Evolutionary conservation across 1,140 invertebrate species (phyloP).

Genomic region (Hermetia illucens): DNA sequence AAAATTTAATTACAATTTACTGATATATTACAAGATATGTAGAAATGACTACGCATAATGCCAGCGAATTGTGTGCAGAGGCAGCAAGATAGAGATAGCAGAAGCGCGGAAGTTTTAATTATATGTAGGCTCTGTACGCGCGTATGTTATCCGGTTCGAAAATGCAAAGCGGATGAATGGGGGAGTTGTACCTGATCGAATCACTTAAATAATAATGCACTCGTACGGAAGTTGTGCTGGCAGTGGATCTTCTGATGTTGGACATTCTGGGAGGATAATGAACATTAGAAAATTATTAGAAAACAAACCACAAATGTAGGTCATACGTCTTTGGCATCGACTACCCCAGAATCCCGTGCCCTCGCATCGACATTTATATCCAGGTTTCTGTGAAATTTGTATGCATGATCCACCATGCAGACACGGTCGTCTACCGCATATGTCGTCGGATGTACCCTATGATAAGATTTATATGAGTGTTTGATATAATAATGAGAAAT

Average conservation of each 20-base stretch:
- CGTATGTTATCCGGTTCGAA: no score
- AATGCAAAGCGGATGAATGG: no score
- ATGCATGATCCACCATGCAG: conserved; percentile 47
- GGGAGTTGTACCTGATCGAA: no score
- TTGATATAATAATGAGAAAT: not conserved
- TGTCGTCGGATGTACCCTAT: conserved; percentile 42
- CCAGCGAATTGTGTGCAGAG: no score
- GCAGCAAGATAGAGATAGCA: no score
- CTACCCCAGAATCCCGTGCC: conserved; percentile 55
- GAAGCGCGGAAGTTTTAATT: no score
- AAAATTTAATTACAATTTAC: no score
- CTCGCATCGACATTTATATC: conserved; percentile 55
- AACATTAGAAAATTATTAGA: not conserved
- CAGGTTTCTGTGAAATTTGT: conserved; percentile 48
- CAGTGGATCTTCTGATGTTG: not conserved
- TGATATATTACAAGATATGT: no score
- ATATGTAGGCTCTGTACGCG: no score
- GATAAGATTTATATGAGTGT: not conserved
- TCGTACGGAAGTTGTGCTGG: conserved; percentile 2
- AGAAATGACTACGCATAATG: no score
- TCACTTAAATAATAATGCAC: conserved; percentile 7
- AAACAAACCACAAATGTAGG: not conserved
- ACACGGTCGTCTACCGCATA: conserved; percentile 45
- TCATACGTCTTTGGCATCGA: conserved; percentile 46
- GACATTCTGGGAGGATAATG: conserved; percentile 1